Percentiles rank a stretch among this genome's conserved stretches.
phyloP scores from a whole-genome alignment of 2,888 invertebrate species.

The Nephrotoma appendiculata region DNA sequence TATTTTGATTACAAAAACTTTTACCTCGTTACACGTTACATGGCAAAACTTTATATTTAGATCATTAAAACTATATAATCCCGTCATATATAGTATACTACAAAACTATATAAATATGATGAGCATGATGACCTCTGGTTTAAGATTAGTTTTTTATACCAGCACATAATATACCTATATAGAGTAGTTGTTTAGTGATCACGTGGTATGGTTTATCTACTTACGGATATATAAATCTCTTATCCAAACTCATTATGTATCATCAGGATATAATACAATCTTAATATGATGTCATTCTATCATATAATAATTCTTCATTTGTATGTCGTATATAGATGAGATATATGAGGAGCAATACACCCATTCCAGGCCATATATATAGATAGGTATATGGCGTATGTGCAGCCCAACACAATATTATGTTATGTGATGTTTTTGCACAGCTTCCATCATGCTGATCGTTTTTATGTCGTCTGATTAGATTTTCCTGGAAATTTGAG shows the following conservation, averaged over 20 bases:
- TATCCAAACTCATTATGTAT: neutral
- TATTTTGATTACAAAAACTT: too few species aligned
- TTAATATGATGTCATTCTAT: neutral
- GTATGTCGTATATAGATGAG: neutral
- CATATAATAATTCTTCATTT: neutral
- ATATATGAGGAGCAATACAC: too few species aligned
- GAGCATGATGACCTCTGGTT: neutral
- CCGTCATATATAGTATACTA: neutral
- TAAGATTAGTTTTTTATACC: neutral
- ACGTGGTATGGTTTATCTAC: neutral
- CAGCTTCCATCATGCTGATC: neutral
- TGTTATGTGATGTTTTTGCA: neutral
- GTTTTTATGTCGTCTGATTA: neutral
- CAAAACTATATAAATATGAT: neutral
- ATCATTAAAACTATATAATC: neutral
- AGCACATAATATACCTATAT: neutral
- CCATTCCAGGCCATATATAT: neutral
- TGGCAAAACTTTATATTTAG: neutral
- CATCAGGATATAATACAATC: neutral
- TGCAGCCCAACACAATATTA: too few species aligned
- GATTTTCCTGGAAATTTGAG: neutral
- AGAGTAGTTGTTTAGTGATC: neutral
- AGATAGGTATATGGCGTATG: too few species aligned
- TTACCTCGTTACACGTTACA: neutral
- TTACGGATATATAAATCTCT: neutral